Base-by-base conservation (phyloP, 92 coral and sea anemone species). In the Anthopleura xanthogrammica region DNA sequence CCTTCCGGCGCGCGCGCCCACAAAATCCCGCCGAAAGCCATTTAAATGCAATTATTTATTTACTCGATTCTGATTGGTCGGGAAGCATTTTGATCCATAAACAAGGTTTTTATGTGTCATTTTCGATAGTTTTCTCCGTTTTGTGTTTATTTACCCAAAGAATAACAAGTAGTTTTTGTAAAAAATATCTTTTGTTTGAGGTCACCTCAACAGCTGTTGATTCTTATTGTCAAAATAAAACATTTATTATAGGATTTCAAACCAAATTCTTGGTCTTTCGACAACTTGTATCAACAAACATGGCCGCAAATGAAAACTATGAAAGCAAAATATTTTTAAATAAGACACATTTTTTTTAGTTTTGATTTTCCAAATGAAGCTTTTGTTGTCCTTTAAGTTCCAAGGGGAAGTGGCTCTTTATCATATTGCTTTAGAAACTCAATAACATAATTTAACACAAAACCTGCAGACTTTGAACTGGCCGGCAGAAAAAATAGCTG, bases 11-110 rank as follows among this genome's bases (percentile, higher is more conserved):
- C 72, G 13, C 42, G 74, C 74, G 42, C 74, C 74, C 74, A 68
- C 74, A 68, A 68, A 68, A 68, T 68, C 74, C 42, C 74, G 74
- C 41, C 74, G 74, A 68, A 68, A 68, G 74, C 74, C 74, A 65
- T 68, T 29, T 12, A 68, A 68, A 68, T 68, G 74, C 74, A 29
- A 68, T 68, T 36, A 68, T 68, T 68, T 68, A 36, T 68, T 68
- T 36, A 36, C 74, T 68, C 42, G 43, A 68, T 23, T 68, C 24
- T 68, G 74, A 29, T 68, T 68, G 74, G 74, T 23, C 74, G 41
- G 29, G 5, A 68, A 2, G 0, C 74, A 68, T 68, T 36, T 23
- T 11, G 29, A 68, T 11, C 74, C 74, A 36, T 68, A 68, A 68
- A 68, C 74, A 68, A 4, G 16, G 11, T 23, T 68, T 68, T 68